Percentiles rank a stretch among this genome's conserved stretches.
Conservation (phyloP, 2,888 invertebrate genomes). For the Noctua comes region DNA sequence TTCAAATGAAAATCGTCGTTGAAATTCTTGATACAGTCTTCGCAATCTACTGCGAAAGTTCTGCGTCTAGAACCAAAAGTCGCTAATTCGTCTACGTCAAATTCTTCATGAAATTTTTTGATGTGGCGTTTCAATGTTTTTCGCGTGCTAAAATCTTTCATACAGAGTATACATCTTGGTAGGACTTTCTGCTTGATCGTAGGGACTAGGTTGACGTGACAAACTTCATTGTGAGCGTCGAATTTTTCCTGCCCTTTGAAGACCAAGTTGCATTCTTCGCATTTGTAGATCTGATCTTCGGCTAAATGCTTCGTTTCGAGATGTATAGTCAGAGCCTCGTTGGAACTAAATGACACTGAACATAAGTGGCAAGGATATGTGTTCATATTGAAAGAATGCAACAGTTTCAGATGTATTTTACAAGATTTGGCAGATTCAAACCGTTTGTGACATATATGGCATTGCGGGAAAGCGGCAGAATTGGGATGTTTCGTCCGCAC, state of each 20-base stretch:
- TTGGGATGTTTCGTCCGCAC: slow-evolving; percentile 82
- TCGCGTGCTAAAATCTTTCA: slow-evolving; percentile 84
- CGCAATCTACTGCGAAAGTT: slow-evolving; percentile 77
- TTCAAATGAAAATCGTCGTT: slow-evolving; percentile 73
- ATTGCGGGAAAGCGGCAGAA: slow-evolving; percentile 81
- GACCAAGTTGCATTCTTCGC: slow-evolving; percentile 81
- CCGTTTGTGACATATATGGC: slow-evolving; percentile 82
- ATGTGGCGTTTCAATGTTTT: slow-evolving; percentile 84
- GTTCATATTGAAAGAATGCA: slow-evolving; percentile 84
- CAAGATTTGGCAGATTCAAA: slow-evolving; percentile 86
- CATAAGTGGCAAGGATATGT: slow-evolving; percentile 83
- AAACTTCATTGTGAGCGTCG: slow-evolving; percentile 76
- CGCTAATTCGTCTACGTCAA: slow-evolving; percentile 79
- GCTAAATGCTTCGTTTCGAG: slow-evolving; percentile 80
- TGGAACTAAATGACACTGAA: slow-evolving; percentile 79
- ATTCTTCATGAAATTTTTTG: slow-evolving; percentile 82
- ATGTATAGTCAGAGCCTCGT: slow-evolving; percentile 79
- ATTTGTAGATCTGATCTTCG: slow-evolving; percentile 83
- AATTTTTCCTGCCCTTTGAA: slow-evolving; percentile 82
- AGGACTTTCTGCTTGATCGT: slow-evolving; percentile 71
- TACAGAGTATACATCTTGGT: slow-evolving; percentile 82
- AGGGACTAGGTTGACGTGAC: slow-evolving; percentile 70
- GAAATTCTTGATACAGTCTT: slow-evolving; percentile 79
- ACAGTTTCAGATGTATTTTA: slow-evolving; percentile 82
- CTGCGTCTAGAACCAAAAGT: slow-evolving; percentile 74